These are phyloP conservation scores for Tetheella fluctuosa DNA, from an alignment of 2,888 invertebrate genomes.

Conservation along the genomic window DNA sequence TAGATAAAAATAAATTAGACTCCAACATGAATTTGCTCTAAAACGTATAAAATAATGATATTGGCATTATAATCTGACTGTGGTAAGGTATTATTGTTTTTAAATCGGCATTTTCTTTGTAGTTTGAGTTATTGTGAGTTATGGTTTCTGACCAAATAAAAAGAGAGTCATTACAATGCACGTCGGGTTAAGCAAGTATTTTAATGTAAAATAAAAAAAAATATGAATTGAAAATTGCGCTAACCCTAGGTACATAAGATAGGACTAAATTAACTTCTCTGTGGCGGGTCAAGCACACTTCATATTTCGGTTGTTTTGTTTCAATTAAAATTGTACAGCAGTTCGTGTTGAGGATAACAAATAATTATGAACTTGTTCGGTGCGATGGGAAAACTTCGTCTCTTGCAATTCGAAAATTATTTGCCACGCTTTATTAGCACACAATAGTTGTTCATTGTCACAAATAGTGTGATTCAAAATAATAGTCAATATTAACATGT, in stretches of 20 bases:
- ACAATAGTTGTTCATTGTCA: background rate
- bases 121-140: too few relatives aligned
- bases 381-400: slow-evolving; percentile 71
- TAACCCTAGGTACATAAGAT: slow-evolving; percentile 30
- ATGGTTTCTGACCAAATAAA: too few relatives aligned
- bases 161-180: too few relatives aligned
- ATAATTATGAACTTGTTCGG: slow-evolving; percentile 72
- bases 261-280: slow-evolving; percentile 52
- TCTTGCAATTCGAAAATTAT: slow-evolving; percentile 51
- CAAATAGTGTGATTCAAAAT: background rate
- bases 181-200: too few relatives aligned
- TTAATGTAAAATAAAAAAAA: too few relatives aligned
- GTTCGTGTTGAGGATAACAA: slow-evolving; percentile 61
- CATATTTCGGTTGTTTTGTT: slow-evolving; percentile 67
- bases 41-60: too few relatives aligned
- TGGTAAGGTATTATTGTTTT: too few relatives aligned
- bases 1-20: too few relatives aligned
- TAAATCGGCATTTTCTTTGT: too few relatives aligned
- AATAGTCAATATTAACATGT: too few relatives aligned
- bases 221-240: slow-evolving; percentile 12
- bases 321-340: slow-evolving; percentile 67
- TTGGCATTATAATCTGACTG: too few relatives aligned
- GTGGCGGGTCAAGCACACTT: slow-evolving; percentile 61
- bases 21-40: too few relatives aligned
- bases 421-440: slow-evolving; percentile 37